Base-by-base conservation (phyloP, 2,113 vertebrate genomes). In the Prunella fulvescens region DNA sequence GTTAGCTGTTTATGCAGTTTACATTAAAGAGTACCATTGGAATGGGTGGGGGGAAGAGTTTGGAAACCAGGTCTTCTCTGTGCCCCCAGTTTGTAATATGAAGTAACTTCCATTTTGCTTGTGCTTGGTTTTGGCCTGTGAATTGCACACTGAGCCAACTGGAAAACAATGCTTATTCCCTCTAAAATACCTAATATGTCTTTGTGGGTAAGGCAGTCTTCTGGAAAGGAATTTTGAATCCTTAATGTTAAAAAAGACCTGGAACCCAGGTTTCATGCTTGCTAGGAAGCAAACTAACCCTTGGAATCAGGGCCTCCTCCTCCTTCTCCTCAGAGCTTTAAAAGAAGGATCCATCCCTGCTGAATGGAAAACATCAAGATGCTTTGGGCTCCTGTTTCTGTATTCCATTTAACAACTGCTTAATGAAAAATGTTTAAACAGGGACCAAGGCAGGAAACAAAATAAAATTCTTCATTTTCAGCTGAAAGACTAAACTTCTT, bases 381-480 rank as follows among this genome's bases (percentile, higher is more conserved):
- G 28, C 42, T 86, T 80, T 80, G 47, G 58, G 29, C 50, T 90
- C 45, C 45, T 31, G 47, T 69, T 93, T 73, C 66, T 90, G 11
- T 72, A 62, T 66, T 83, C 51, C 31, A 47, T 93, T 86, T 73
- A 92, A 80, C 10, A 78, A 79, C 71, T 51, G 50, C 33, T 78
- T 66, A 81, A 81, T 66, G 60, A 72, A 94, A 93, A 95, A 95
- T 77, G 42, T 35, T 94, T 95, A 88, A 96, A 73, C 42, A 66
- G 67, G 45, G n/a, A 90, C 56, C 29, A 70, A 77, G 20, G 37
- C 86, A 96, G 90, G 88, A 97, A 93, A 80, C 42, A 96, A 93
- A 94, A 96, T 61, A 90, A 77, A 93, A 78, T 92, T 93, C 35
- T 86, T 95, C 79, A 74, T 92, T 94, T 95, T 88, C 76, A 83